A percentile compares a stretch with the other conserved stretches of the same genome.
phyloP scores from a whole-genome alignment of 2,888 invertebrate genomes.

The Agrotis puta region DNA sequence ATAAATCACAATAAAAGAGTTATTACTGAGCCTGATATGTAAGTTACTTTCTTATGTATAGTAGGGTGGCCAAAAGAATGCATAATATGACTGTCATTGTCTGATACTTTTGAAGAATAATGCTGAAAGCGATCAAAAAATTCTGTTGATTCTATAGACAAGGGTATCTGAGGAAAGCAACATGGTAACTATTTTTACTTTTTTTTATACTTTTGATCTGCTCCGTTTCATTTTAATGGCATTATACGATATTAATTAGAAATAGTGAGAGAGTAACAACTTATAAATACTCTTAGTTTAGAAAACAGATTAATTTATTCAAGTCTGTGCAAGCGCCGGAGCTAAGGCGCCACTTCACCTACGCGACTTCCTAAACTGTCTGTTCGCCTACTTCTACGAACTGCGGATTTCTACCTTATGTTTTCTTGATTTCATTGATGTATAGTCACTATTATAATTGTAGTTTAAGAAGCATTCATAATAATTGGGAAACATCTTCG shows the following conservation, averaged over 20 bases:
- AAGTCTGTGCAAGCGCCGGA: constrained; percentile 1
- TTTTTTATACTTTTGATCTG: background rate
- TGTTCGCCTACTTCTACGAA: background rate
- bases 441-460: constrained; percentile 51
- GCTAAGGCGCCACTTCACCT: background rate
- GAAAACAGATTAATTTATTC: background rate
- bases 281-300: background rate
- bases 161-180: too few species aligned
- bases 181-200: too few species aligned
- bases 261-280: background rate
- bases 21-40: constrained; percentile 47
- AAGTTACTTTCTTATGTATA: constrained; percentile 49
- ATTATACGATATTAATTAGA: background rate
- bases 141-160: too few species aligned
- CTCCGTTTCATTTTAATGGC: background rate
- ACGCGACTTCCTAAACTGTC: background rate
- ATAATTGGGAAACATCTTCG: background rate
- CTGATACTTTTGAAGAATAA: background rate
- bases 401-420: background rate
- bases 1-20: constrained; percentile 60
- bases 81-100: background rate
- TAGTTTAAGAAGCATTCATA: constrained; percentile 52
- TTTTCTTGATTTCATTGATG: constrained; percentile 1
- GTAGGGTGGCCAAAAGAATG: constrained; percentile 53
- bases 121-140: too few species aligned